Evolutionary conservation across 1,140 invertebrate species (phyloP).

Genomic region (Bombus pyrosoma): DNA sequence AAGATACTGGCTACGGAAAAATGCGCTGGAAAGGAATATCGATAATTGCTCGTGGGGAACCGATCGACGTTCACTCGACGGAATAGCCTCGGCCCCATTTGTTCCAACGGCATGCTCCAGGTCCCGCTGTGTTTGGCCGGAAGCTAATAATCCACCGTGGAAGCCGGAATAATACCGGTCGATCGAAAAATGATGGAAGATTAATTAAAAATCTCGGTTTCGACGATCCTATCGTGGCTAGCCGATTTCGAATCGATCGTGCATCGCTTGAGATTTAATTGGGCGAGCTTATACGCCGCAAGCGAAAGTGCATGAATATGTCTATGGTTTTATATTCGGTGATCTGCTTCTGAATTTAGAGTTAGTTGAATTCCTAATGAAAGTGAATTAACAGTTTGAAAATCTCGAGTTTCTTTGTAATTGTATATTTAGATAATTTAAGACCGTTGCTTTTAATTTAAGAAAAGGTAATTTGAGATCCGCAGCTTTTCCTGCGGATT

Average conservation of each 20-base stretch:
- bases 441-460: too few species aligned
- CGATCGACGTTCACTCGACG: conserved; percentile 1
- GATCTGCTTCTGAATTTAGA: neutral
- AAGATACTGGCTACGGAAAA: conserved; percentile 29
- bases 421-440: neutral
- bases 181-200: conserved; percentile 1
- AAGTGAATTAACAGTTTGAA: neutral
- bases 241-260: neutral
- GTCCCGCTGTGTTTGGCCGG: conserved; percentile 17
- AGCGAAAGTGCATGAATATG: neutral
- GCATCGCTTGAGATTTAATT: neutral
- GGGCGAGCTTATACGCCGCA: neutral
- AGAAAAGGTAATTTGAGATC: neutral
- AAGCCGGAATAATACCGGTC: conserved; percentile 4
- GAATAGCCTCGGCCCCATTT: neutral
- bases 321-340: neutral
- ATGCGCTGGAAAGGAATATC: conserved; percentile 27
- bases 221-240: neutral
- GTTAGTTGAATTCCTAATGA: neutral
- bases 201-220: conserved; percentile 25
- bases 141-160: conserved; percentile 28
- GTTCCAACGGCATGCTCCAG: neutral
- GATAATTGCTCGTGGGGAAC: conserved; percentile 47
- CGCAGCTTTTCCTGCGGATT: neutral
- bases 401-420: neutral